Evolutionary conservation across 2,888 invertebrate species (phyloP).

Genomic region (Cephalotes varians): DNA sequence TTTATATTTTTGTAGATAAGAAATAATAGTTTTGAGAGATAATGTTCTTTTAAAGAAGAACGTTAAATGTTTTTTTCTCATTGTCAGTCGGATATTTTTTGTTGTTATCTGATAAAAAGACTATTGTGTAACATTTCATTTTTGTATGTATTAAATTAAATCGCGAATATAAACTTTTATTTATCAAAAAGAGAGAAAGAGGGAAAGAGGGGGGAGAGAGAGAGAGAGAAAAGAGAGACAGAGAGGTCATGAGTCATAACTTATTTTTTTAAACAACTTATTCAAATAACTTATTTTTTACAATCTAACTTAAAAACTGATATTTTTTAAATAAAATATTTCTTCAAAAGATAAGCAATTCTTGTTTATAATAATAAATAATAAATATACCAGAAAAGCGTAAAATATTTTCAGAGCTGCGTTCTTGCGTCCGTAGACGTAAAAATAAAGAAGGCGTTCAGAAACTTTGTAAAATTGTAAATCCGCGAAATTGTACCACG

Average conservation of each 20-base stretch:
- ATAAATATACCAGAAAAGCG: background rate
- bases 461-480: conserved; percentile 19
- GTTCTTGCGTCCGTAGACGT: background rate
- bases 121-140: background rate
- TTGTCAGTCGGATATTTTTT: background rate
- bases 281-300: background rate
- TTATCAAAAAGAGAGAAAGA: background rate
- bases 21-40: too few species aligned
- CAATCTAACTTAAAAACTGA: background rate
- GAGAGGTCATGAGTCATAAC: background rate
- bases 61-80: background rate
- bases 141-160: background rate
- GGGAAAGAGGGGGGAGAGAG: background rate
- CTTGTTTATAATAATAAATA: background rate
- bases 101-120: background rate
- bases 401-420: background rate
- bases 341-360: background rate
- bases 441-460: background rate
- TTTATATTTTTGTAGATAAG: background rate
- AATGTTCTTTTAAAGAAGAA: too few species aligned
- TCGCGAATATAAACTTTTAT: background rate
- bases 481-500: conserved; percentile 3
- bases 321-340: background rate
- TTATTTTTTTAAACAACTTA: background rate
- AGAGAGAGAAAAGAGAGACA: background rate